Percentiles rank a stretch among this genome's conserved stretches.
These are phyloP conservation scores for Acanthopleura granulata DNA, from an alignment of 2,888 invertebrate species.

Conservation along the genomic window DNA sequence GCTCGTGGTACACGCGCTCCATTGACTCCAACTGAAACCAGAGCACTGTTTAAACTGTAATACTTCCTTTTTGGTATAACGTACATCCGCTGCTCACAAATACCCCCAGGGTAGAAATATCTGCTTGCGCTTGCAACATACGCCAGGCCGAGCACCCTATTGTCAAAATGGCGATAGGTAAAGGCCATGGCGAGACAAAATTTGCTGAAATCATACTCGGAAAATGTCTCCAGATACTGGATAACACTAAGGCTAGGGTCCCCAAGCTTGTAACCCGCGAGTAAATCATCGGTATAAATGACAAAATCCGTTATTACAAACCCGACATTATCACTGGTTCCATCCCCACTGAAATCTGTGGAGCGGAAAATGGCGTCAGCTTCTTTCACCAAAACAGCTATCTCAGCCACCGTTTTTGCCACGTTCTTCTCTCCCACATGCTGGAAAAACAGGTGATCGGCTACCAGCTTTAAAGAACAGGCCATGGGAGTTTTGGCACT, in stretches of 20 bases:
- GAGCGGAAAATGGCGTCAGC: constrained; percentile 57
- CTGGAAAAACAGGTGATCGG: constrained; percentile 57
- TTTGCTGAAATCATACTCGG: constrained; percentile 42
- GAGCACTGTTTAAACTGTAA: constrained; percentile 51
- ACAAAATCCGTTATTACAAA: constrained; percentile 51
- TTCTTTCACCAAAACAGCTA: constrained; percentile 50
- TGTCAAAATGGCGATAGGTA: constrained; percentile 48
- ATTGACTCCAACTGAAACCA: constrained; percentile 41
- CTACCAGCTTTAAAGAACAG: constrained; percentile 55
- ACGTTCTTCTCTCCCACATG: constrained; percentile 39
- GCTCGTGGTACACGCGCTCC: constrained; percentile 42
- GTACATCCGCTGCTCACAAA: constrained; percentile 45
- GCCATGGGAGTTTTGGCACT: constrained; percentile 14
- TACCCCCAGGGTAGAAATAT: constrained; percentile 48
- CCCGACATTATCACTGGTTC: constrained; percentile 58
- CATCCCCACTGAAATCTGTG: constrained; percentile 63
- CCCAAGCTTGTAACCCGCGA: constrained; percentile 34
- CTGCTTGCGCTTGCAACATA: constrained; percentile 50
- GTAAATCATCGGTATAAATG: constrained; percentile 32
- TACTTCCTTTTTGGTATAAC: constrained; percentile 19
- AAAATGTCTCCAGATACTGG: constrained; percentile 48
- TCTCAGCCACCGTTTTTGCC: constrained; percentile 42
- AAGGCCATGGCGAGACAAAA: constrained; percentile 53
- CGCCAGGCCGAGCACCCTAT: constrained; percentile 52
- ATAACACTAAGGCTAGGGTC: constrained; percentile 29